A percentile compares a stretch with the other conserved stretches of the same genome.
These are phyloP conservation scores for Saccopteryx bilineata DNA, from an alignment of 2,113 vertebrate species.

Conservation along the genomic window DNA sequence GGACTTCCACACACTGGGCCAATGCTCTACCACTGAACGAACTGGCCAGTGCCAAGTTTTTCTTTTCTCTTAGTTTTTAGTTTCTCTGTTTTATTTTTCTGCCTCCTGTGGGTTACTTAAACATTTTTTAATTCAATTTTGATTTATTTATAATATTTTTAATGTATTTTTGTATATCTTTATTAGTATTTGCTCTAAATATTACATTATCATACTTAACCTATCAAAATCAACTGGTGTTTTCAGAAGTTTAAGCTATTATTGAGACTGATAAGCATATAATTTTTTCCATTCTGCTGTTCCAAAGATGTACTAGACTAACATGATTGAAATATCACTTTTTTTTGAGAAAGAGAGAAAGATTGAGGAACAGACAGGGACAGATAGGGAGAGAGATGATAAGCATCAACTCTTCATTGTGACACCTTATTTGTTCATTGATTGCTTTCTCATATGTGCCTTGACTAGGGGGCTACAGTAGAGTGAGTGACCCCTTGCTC, in stretches of 20 bases:
- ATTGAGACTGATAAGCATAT: neutral
- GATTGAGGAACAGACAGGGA: too few relatives aligned
- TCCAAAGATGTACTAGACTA: neutral
- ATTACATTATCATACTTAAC: neutral
- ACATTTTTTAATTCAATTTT: neutral
- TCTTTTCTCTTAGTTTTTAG: neutral
- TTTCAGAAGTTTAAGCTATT: neutral
- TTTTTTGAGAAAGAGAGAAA: neutral
- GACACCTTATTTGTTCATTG: too few relatives aligned
- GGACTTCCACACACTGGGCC: too few relatives aligned
- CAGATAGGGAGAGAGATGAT: too few relatives aligned
- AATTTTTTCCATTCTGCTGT: neutral
- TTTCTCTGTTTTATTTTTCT: neutral
- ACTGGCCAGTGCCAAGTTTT: neutral
- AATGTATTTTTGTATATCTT: neutral
- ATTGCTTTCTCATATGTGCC: too few relatives aligned
- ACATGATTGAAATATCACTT: neutral
- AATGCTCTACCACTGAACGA: too few relatives aligned
- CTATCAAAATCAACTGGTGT: neutral
- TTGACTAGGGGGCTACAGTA: too few relatives aligned
- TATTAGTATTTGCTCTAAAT: neutral
- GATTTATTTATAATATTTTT: neutral
- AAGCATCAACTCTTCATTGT: too few relatives aligned
- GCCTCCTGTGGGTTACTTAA: neutral
- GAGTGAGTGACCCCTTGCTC: too few relatives aligned